Evolutionary conservation across 2,113 vertebrate genomes (phyloP).

Genomic region (Brachypodius melanocephalos): DNA sequence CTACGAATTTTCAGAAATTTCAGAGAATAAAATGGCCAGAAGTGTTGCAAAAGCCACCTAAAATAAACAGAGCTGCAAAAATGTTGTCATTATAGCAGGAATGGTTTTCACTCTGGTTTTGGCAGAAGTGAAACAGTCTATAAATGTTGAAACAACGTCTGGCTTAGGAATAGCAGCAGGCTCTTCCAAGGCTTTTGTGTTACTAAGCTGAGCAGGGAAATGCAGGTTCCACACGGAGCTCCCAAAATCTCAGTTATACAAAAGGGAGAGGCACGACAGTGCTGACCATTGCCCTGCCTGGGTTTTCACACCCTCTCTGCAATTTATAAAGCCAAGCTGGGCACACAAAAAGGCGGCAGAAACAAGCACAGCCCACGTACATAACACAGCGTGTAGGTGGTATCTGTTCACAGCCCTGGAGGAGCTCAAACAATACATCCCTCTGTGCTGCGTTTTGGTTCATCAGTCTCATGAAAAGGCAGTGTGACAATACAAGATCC

Average conservation of each 20-base stretch:
- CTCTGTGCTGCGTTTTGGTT: not conserved
- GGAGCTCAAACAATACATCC: not conserved
- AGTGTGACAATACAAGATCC: accelerated
- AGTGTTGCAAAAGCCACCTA: not conserved
- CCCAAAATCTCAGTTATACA: not conserved
- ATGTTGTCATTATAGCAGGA: not conserved
- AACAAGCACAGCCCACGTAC: not conserved
- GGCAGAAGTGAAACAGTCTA: not conserved
- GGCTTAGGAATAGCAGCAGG: not conserved
- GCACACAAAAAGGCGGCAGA: not conserved
- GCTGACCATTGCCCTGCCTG: not conserved
- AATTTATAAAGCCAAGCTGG: not conserved
- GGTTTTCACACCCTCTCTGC: not conserved
- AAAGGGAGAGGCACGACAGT: not conserved
- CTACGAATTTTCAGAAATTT: not conserved
- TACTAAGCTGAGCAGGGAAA: not conserved
- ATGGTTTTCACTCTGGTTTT: constrained; percentile 6
- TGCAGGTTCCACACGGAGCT: not conserved
- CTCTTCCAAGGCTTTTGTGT: not conserved
- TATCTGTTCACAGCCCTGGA: not conserved
- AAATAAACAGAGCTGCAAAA: constrained; percentile 1
- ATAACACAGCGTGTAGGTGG: accelerated
- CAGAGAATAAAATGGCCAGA: not conserved
- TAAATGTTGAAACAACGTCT: not conserved
- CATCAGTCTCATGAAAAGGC: not conserved